These are phyloP conservation scores for Noctua fimbriata DNA, from an alignment of 2,888 invertebrate genomes.

Conservation along the genomic window DNA sequence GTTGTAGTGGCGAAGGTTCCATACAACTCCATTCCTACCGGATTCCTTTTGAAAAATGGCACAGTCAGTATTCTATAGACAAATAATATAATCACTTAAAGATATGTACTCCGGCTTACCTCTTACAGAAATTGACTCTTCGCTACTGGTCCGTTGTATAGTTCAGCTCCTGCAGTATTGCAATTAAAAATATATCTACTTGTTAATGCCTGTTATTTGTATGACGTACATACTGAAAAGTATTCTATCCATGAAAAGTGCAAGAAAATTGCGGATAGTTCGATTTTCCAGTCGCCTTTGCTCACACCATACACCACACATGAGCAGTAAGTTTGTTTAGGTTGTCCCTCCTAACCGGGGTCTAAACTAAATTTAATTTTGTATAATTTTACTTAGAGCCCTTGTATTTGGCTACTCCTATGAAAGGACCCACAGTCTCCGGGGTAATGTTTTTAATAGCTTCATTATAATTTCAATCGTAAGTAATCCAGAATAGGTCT, in stretches of 20 bases:
- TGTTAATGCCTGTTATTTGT: too few species aligned
- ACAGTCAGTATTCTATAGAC: too few species aligned
- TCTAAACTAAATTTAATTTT: conserved; percentile 81
- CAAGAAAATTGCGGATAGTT: neutral
- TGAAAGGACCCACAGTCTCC: conserved; percentile 32
- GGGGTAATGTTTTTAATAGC: conserved; percentile 48
- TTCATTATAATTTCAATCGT: conserved; percentile 43
- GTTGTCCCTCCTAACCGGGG: conserved; percentile 71
- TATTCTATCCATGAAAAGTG: neutral
- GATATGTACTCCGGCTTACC: too few species aligned
- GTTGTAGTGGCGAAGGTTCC: too few species aligned
- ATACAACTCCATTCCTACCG: too few species aligned
- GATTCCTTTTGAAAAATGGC: too few species aligned
- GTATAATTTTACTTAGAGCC: conserved; percentile 75
- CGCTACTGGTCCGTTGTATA: too few species aligned
- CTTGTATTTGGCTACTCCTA: conserved; percentile 66
- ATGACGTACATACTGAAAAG: neutral
- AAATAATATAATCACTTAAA: too few species aligned
- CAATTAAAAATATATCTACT: too few species aligned
- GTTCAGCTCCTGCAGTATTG: too few species aligned
- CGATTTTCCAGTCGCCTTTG: conserved; percentile 9
- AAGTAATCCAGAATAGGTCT: neutral
- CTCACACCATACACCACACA: conserved; percentile 56
- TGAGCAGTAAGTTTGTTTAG: conserved; percentile 80
- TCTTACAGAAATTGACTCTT: too few species aligned